Base-by-base conservation (phyloP, 2,113 vertebrate species). In the Macquaria ambigua region DNA sequence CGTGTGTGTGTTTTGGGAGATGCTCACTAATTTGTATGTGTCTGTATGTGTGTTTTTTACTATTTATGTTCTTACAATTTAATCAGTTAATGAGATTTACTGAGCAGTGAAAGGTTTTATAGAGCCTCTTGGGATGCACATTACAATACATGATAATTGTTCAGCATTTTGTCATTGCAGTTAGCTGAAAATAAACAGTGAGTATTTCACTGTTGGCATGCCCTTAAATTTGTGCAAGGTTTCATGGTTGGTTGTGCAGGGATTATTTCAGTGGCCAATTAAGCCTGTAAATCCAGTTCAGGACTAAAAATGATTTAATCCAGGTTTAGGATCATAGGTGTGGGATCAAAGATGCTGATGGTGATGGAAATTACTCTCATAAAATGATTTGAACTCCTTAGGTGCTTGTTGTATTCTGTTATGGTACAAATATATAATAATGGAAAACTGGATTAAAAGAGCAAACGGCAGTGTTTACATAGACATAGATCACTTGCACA, bases 31-130 rank as follows among this genome's bases (percentile, higher is more conserved):
- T 58, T 46, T 52, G 6, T 21, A 15, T 25, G 34, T n/a, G 37
- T 34, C 12, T 64, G n/a, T 21, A 7, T 46, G 5, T 68, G 37
- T 68, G 41, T 34, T 6, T 67, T 66, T 66, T 23, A 8, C 56
- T 37, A 14, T 34, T 56, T 11, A 31, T 46, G 8, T 76, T 21
- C 72, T 20, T 82, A 59, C 23, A 39, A 61, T 61, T 41, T 52
- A 39, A 77, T 68, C 41, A 39, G 72, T 41, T 50, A 75, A 75
- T 82, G 31, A 75, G 43, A 69, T 75, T 52, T 82, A 75, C 23
- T 70, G 55, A 70, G 25, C 6, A 1, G 16, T 59, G 15, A 56
- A 67, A 46, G 11, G 59, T 73, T 73, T 72, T 58, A 50, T 4
- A 34, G 48, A n/a, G 67, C 20, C 56, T 37, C 2, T 4, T 55